A percentile compares a stretch with the other conserved stretches of the same genome.
Evolutionary conservation across 92 coral and sea anemone genomes (phyloP).

Genomic region (Phymanthus crucifer): DNA sequence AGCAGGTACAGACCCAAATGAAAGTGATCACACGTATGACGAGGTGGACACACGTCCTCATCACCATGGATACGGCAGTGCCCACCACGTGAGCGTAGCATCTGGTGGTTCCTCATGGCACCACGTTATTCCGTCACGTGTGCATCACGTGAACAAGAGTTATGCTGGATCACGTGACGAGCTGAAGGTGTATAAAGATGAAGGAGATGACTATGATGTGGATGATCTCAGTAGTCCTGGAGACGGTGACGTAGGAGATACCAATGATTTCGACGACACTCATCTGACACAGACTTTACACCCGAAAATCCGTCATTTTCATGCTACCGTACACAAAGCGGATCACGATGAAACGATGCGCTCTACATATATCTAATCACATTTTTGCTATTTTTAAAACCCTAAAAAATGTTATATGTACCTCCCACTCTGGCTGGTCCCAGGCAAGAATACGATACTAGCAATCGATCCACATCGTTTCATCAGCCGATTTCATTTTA

Average conservation of each 20-base stretch:
- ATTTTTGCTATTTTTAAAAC: background rate
- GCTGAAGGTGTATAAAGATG: conserved; percentile 40
- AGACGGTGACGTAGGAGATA: conserved; percentile 42
- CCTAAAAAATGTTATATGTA: background rate
- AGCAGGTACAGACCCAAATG: background rate
- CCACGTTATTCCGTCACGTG: conserved; percentile 36
- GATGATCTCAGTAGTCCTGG: conserved; percentile 54
- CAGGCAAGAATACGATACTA: background rate
- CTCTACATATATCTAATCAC: background rate
- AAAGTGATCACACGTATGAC: background rate
- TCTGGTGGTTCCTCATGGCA: background rate
- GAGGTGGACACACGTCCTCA: background rate
- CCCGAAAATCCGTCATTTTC: conserved; percentile 20
- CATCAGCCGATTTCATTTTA: too few relatives aligned
- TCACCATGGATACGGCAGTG: background rate
- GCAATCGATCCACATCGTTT: background rate
- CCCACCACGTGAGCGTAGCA: background rate
- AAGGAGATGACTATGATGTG: conserved; percentile 55
- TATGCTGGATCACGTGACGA: conserved; percentile 54
- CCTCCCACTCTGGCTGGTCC: conserved; percentile 15
- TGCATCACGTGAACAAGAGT: conserved; percentile 22
- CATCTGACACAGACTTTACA: conserved; percentile 7
- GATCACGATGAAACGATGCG: background rate
- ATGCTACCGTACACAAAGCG: conserved; percentile 11
- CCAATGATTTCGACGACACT: conserved; percentile 11